Evolutionary conservation across 2,888 invertebrate genomes (phyloP).

Genomic region (Dascillus cervinus): DNA sequence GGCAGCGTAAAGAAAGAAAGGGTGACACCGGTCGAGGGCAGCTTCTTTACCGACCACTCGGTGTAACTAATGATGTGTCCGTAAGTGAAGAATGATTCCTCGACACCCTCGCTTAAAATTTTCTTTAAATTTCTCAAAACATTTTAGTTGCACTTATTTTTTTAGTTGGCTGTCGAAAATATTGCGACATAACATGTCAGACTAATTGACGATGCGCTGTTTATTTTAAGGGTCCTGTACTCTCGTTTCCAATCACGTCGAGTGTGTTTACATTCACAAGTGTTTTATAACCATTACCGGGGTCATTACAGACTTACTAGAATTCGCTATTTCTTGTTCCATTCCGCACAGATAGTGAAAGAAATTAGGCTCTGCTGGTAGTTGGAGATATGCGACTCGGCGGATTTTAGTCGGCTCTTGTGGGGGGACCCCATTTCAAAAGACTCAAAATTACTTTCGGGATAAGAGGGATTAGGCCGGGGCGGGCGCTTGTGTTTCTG

Average conservation of each 20-base stretch:
- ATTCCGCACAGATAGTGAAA: conserved; percentile 23
- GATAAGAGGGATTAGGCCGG: conserved; percentile 55
- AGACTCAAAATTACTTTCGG: conserved; percentile 58
- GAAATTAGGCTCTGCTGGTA: conserved; percentile 28
- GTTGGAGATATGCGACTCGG: conserved; percentile 38
- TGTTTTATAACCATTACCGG: conserved; percentile 31
- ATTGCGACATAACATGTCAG: too few relatives aligned
- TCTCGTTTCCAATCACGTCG: conserved; percentile 39
- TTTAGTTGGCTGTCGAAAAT: too few relatives aligned
- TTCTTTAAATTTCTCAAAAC: too few relatives aligned
- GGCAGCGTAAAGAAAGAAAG: conserved; percentile 28
- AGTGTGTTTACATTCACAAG: conserved; percentile 40
- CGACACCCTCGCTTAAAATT: too few relatives aligned
- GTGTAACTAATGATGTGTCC: conserved; percentile 34
- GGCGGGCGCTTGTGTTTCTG: conserved; percentile 38
- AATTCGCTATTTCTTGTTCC: conserved; percentile 12
- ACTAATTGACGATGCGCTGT: conserved; percentile 40
- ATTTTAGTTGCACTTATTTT: too few relatives aligned
- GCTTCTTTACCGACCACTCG: conserved; percentile 34
- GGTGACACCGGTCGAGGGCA: conserved; percentile 32
- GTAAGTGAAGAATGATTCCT: conserved; percentile 31
- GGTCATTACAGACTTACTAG: conserved; percentile 17
- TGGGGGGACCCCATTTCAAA: conserved; percentile 50
- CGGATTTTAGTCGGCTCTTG: conserved; percentile 40
- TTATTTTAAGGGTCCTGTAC: conserved; percentile 41